Conservation (phyloP, 30 jellyfish, hydroid and myxozoan genomes). For the Euphysa ruthae region DNA sequence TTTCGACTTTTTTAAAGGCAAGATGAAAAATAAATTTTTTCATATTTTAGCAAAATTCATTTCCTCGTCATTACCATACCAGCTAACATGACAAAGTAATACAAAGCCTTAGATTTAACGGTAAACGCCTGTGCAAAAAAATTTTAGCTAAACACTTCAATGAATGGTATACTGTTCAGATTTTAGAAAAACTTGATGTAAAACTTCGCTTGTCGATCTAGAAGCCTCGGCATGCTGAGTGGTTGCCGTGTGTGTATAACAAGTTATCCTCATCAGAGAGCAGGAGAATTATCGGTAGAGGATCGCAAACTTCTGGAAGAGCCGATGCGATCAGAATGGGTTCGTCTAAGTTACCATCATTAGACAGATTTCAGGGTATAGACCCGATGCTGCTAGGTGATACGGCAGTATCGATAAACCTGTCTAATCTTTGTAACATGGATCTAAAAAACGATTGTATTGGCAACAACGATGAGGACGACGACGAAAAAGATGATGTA, state of each 20-base stretch:
- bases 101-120: not conserved
- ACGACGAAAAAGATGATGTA: not conserved
- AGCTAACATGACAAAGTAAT: slow-evolving; percentile 9
- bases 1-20: no score
- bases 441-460: not conserved
- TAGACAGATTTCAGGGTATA: not conserved
- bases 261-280: not conserved
- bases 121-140: no score
- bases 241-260: not conserved
- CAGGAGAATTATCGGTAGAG: not conserved
- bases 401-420: not conserved
- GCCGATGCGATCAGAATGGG: slow-evolving; percentile 13
- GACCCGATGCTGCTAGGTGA: slow-evolving; percentile 3
- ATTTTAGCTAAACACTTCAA: not conserved
- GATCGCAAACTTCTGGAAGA: slow-evolving; percentile 6
- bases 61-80: no score
- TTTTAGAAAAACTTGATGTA: not conserved
- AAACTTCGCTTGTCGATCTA: not conserved
- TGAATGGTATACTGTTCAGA: slow-evolving; percentile 1
- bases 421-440: not conserved
- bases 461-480: not conserved
- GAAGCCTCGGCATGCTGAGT: slow-evolving; percentile 8
- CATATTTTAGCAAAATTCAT: no score
- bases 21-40: no score
- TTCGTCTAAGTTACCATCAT: slow-evolving; percentile 1